Base-by-base conservation (phyloP, 2,113 vertebrate species). In the Hyperopisus bebe region DNA sequence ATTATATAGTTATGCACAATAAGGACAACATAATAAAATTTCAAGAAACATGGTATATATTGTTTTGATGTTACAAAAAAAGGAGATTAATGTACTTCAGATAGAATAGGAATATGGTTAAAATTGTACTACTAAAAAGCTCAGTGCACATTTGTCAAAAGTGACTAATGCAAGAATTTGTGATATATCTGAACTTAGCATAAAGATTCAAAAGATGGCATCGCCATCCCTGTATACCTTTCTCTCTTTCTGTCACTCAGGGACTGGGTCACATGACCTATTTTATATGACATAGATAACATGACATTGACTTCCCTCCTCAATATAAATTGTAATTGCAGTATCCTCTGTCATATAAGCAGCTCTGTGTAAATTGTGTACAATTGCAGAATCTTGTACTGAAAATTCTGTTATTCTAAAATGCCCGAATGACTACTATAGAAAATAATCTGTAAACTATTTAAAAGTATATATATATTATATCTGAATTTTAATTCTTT, bases 1-100 rank as follows among this genome's bases (percentile, higher is more conserved):
- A 95, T 95, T 95, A 95, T 94, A 95, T 94, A 95, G 96, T 96
- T 94, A 96, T 95, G 93, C 94, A 96, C 95, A 95, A 96, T 94
- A 92, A 94, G 91, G 92, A 94, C 95, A 95, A 96, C 95, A 93
- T 95, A 97, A 95, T 95, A 97, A 95, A 92, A 92, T 92, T 91
- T 91, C 94, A 42, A 70, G 48, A 48, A 89, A 82, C 31, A 7
- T 53, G 3, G 17, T 24, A n/a, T 92, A 95, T 19, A 95, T 95
- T 95, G 94, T 93, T 94, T 93, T 92, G 95, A 94, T 96, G 95
- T 95, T 91, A 88, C 94, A 95, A 96, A 96, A 96, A 91, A 96
- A 92, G 94, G 93, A 95, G 96, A 96, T 95, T 95, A 96, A 95
- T 94, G 80, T 93, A 92, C 89, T 91, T 91, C 82, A 92, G 93